Base-by-base conservation (phyloP, 2,113 vertebrate genomes). In the Copsychus sechellarum region DNA sequence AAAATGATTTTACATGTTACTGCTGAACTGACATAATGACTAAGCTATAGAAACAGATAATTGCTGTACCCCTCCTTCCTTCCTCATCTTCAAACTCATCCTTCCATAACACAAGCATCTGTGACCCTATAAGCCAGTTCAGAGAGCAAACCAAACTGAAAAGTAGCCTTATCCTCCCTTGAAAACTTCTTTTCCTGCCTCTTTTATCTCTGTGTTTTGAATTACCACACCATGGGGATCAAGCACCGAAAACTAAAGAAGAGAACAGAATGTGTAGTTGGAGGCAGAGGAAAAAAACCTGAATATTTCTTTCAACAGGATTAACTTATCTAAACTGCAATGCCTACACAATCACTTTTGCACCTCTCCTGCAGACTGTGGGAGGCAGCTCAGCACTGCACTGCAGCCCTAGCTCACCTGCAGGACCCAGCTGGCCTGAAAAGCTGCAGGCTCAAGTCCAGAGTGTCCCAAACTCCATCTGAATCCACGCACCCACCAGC, bases 1-100 rank as follows among this genome's bases (percentile, higher is more conserved):
- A 26, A 71, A 88, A 47, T 47, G 22, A n/a, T 92, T 86, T 62
- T 73, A 73, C 26, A 15, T 3, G 11, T 56, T 78, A 58, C 21
- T 84, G 48, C 81, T 76, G 26, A 74, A 62, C 47, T 71, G 51
- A 53, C 26, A 40, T 47, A 70, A 86, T 0, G 3, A 50, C 26
- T 51, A 62, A 85, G 40, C 53, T 66, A 17, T 7, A 89, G 60
- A 50, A 91, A 87, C 34, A 58, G 45, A 0, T 36, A 61, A 88
- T 8, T 81, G 65, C 47, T 67, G 33, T 54, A 62, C 29, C 19
- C 20, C 43, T 90, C 20, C 64, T 80, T 84, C 77, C 64, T 73
- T 91, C 77, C 91, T 92, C 72, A 61, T 53, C 91, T 86, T 82
- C 58, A 57, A 65, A 47, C 79, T 60, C 57, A 34, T 66, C 34